phyloP scores from a whole-genome alignment of 2,113 vertebrate species.

The Heterotis niloticus region DNA sequence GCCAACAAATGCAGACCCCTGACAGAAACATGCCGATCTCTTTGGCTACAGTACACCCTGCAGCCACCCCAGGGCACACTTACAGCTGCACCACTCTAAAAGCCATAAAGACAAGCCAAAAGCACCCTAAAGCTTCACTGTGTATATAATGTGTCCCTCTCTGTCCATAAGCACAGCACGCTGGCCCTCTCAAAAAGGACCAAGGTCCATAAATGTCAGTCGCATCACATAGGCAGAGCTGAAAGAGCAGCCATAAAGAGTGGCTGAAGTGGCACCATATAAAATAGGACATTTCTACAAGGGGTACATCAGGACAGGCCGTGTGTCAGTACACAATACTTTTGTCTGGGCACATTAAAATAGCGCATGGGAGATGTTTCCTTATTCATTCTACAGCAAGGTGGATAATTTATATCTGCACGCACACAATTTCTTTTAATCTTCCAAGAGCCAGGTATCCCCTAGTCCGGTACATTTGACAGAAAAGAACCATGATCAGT shows the following conservation, averaged over 20 bases:
- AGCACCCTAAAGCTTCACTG: conserved; percentile 19
- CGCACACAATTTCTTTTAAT: background rate
- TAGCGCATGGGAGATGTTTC: no score
- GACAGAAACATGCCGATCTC: background rate
- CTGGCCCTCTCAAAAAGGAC: background rate
- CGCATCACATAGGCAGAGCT: background rate
- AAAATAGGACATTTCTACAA: background rate
- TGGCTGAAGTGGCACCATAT: background rate
- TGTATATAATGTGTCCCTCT: background rate
- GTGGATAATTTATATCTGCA: no score
- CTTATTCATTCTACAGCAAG: no score
- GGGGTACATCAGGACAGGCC: no score
- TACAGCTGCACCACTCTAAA: conserved; percentile 6
- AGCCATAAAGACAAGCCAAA: background rate
- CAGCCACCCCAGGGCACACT: background rate
- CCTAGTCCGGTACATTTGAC: background rate
- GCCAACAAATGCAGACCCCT: background rate
- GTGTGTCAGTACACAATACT: no score
- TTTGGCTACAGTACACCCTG: background rate
- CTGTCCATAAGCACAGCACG: background rate
- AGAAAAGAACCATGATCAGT: background rate
- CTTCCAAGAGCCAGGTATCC: background rate
- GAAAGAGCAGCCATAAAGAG: background rate
- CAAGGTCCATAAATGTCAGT: background rate
- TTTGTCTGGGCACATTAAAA: no score